A percentile compares a stretch with the other conserved stretches of the same genome.
Conservation (phyloP, 2,797 vertebrate genomes). For the Phoxinus dragarum region DNA sequence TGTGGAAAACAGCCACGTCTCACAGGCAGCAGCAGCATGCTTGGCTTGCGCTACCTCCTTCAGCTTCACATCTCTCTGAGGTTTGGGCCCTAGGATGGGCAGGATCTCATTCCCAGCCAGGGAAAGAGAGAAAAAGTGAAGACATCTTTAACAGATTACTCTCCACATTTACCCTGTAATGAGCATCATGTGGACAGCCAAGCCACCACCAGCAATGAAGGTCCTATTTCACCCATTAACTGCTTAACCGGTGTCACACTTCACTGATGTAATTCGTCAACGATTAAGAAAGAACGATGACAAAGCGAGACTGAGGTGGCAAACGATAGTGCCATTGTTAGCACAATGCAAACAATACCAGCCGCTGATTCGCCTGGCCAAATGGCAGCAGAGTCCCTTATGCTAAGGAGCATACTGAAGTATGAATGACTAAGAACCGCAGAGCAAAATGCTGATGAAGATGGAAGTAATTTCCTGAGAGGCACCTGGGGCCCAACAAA, state of each 20-base stretch:
- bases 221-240: constrained; percentile 51
- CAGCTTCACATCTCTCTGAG: constrained; percentile 55
- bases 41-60: constrained; percentile 66
- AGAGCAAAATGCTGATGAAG: constrained; percentile 57
- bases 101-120: constrained; percentile 51
- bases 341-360: constrained; percentile 12
- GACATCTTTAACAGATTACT: constrained; percentile 63
- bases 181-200: constrained; percentile 55
- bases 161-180: constrained; percentile 50
- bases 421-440: constrained; percentile 58
- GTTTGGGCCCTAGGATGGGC: constrained; percentile 54
- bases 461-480: constrained; percentile 73
- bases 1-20: constrained; percentile 81
- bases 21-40: constrained; percentile 65
- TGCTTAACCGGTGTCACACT: constrained; percentile 37
- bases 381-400: constrained; percentile 26
- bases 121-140: constrained; percentile 41
- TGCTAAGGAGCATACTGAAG: constrained; percentile 47
- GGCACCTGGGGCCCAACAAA: constrained; percentile 61
- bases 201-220: constrained; percentile 48
- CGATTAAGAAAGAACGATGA: constrained; percentile 20
- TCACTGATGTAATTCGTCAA: constrained; percentile 40
- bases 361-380: background rate
- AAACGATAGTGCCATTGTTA: constrained; percentile 31
- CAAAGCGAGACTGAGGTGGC: constrained; percentile 11